These are phyloP conservation scores for Neuroterus valhalla DNA, from an alignment of 1,140 invertebrate species.

Conservation along the genomic window DNA sequence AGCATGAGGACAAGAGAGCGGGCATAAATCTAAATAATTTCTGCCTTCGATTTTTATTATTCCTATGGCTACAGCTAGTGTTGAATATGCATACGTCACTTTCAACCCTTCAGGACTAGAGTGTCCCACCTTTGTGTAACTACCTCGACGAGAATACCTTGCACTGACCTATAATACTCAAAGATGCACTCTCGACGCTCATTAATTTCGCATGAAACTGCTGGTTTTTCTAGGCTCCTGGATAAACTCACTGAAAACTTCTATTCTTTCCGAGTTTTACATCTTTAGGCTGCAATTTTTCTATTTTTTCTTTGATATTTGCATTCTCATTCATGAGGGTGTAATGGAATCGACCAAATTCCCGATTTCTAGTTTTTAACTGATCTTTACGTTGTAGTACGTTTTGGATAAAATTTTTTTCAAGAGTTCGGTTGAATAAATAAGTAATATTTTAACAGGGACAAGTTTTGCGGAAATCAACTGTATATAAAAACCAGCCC, in stretches of 20 bases:
- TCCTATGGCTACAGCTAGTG: slow-evolving; percentile 57
- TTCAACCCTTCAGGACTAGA: slow-evolving; percentile 49
- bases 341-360: too few species aligned
- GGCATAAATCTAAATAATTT: slow-evolving; percentile 75
- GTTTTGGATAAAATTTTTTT: too few species aligned
- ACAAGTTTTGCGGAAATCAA: too few species aligned
- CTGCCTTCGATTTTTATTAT: slow-evolving; percentile 69
- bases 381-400: too few species aligned
- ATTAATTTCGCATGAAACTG: slow-evolving; percentile 2
- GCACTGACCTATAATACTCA: background rate
- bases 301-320: too few species aligned
- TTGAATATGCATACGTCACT: slow-evolving; percentile 66
- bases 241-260: background rate
- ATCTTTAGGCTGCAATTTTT: too few species aligned
- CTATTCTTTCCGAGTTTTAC: background rate
- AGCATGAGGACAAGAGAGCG: slow-evolving; percentile 65
- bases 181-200: background rate
- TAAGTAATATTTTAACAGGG: too few species aligned
- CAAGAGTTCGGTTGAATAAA: too few species aligned
- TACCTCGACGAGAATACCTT: too few species aligned
- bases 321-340: too few species aligned
- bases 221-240: background rate
- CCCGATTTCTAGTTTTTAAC: too few species aligned
- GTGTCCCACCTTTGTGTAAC: slow-evolving; percentile 54
- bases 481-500: too few species aligned